phyloP scores from a whole-genome alignment of 2,797 vertebrate species.

The Darevskia mixta region DNA sequence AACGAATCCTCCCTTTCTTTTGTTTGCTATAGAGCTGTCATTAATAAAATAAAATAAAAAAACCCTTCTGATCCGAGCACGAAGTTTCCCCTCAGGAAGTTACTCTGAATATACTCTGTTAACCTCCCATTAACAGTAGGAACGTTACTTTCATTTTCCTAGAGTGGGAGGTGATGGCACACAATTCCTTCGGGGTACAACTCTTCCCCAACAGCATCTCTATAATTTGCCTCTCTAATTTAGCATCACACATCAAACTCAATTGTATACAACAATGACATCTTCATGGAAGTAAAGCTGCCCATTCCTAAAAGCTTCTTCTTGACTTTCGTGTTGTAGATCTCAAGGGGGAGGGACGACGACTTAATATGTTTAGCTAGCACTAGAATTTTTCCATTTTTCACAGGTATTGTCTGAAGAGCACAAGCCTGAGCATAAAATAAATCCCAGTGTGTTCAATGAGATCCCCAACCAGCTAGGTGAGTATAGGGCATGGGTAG shows the following conservation, averaged over 20 bases:
- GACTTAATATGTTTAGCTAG: slow-evolving; percentile 4
- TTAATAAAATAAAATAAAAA: neutral
- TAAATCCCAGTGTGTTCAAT: neutral
- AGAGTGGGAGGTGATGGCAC: neutral
- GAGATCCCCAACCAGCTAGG: neutral
- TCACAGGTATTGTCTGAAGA: neutral
- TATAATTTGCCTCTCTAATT: neutral
- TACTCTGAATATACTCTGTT: neutral
- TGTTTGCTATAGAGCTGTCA: neutral
- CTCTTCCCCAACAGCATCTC: neutral
- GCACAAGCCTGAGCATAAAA: neutral
- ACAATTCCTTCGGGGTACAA: neutral
- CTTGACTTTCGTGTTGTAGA: neutral
- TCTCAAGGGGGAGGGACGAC: neutral
- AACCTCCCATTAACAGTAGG: neutral
- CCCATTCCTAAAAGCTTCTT: neutral
- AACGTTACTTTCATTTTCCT: neutral
- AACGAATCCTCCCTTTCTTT: neutral
- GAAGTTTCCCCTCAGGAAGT: slow-evolving; percentile 5
- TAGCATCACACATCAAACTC: neutral
- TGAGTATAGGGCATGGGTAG: too few relatives aligned
- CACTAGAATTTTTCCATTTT: neutral
- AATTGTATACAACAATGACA: neutral
- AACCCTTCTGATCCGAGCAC: neutral
- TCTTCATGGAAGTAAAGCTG: neutral